Base-by-base conservation (phyloP, 2,888 invertebrate species). In the Melipona bicolor region DNA sequence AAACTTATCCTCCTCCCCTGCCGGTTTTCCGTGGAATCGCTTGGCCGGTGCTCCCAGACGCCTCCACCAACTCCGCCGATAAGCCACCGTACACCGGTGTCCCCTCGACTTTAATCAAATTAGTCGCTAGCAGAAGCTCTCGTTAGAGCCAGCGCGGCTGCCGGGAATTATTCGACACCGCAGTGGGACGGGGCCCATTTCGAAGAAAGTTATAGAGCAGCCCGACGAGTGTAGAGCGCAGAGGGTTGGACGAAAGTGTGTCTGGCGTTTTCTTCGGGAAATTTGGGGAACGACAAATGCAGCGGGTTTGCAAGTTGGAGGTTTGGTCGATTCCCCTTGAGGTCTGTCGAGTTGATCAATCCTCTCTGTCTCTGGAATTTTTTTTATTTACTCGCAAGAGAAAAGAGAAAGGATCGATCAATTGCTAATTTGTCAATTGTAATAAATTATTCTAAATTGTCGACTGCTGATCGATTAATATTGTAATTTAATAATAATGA, bases 1-100 rank as follows among this genome's bases (percentile, higher is more conserved):
- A 89, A 89, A 87, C 88, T 87, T 83, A 86, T 89, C 74, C 87
- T 73, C 82, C 81, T 78, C 9, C 9, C 9, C 43, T 43, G 32
- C 32, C 43, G 43, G 87, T 86, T 89, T 89, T 87, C 84, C 81
- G 68, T 79, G 83, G 85, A 82, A 85, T 81, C 43, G 77, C 19
- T 9, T 9, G 52, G 74, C 68, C 56, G 54, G 19, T 52, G 74
- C 52, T 67, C 56, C 62, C 76, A 76, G 69, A 81, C 80, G 64
- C 78, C 32, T 32, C 71, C 78, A 75, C 83, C 69, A 61, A n/a
- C 75, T 62, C 36, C 43, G 62, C 49, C 69, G 77, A 83, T 79
- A 81, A 82, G 77, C 73, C 74, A 67, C 75, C 76, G 52, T 59
- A 70, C 72, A 67, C 73, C 76, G 52, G 49, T 52, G 62, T 54